A percentile compares a stretch with the other conserved stretches of the same genome.
Conservation (phyloP, 2,888 invertebrate species). For the Dichetophora obliterata region DNA sequence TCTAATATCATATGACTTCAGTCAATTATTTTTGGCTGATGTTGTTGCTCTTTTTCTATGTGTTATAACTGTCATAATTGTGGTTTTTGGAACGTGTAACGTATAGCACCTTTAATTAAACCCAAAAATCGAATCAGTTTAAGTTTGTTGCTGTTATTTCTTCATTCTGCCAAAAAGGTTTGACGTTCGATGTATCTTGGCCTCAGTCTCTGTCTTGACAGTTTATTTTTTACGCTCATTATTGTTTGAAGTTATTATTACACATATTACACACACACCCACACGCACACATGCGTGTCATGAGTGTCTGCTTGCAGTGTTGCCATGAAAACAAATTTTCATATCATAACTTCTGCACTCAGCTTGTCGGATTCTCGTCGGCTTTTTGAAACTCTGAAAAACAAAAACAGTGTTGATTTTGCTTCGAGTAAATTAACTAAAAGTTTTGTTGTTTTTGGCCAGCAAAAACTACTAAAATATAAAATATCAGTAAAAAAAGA, state of each 20-base stretch:
- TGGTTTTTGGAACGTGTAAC: not conserved
- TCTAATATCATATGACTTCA: not conserved
- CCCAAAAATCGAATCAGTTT: slow-evolving; percentile 13
- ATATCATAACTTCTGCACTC: too few relatives aligned
- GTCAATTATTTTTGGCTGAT: not conserved
- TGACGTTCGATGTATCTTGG: not conserved
- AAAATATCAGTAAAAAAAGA: too few relatives aligned
- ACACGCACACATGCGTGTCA: not conserved
- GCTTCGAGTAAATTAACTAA: too few relatives aligned
- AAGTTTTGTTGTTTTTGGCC: too few relatives aligned
- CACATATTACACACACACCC: too few relatives aligned
- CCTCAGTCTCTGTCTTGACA: not conserved
- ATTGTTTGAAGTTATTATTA: not conserved
- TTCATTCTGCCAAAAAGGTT: not conserved
- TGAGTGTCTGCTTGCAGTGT: slow-evolving; percentile 1
- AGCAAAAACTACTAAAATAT: too few relatives aligned
- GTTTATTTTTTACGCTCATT: not conserved
- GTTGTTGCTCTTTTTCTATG: not conserved
- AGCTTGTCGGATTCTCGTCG: too few relatives aligned
- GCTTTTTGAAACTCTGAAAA: too few relatives aligned
- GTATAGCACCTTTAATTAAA: slow-evolving; percentile 35
- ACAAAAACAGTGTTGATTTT: too few relatives aligned
- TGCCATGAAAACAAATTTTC: too few relatives aligned
- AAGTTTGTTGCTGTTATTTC: not conserved
- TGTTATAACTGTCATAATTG: not conserved